Percentiles rank a stretch among this genome's conserved stretches.
These are phyloP conservation scores for Platysteira castanea DNA, from an alignment of 2,113 vertebrate genomes.

Conservation along the genomic window DNA sequence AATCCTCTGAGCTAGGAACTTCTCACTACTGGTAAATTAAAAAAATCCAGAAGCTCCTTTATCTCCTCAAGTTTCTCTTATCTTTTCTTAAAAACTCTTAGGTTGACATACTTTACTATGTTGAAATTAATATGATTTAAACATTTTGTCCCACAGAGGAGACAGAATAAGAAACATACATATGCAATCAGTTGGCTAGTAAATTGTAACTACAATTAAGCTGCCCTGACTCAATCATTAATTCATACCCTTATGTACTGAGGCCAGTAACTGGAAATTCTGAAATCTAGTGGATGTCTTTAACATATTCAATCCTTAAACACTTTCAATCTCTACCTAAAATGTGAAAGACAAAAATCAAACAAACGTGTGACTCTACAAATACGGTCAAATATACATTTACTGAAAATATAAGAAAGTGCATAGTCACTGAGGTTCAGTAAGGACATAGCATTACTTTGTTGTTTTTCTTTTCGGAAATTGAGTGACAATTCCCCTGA, in stretches of 20 bases:
- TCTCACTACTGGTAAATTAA: neutral
- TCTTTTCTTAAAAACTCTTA: neutral
- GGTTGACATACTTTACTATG: neutral
- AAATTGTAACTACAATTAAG: neutral
- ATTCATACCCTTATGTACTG: neutral
- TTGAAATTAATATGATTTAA: neutral
- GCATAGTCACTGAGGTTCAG: neutral
- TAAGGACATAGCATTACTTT: neutral
- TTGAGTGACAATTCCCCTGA: constrained; percentile 32
- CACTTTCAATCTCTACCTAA: neutral
- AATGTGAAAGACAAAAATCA: neutral
- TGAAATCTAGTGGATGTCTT: neutral
- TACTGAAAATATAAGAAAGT: neutral
- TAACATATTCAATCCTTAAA: neutral
- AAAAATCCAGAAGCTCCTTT: neutral
- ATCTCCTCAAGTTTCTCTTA: neutral
- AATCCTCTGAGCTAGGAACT: neutral
- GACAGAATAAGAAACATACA: neutral
- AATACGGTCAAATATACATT: neutral
- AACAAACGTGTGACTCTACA: neutral
- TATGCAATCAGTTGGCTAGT: neutral
- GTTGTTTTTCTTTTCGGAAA: constrained; percentile 13
- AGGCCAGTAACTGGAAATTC: neutral
- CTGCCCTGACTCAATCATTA: neutral
- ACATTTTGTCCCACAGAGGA: neutral